phyloP scores from a whole-genome alignment of 1,140 invertebrate species.

The Acromyrmex charruanus region DNA sequence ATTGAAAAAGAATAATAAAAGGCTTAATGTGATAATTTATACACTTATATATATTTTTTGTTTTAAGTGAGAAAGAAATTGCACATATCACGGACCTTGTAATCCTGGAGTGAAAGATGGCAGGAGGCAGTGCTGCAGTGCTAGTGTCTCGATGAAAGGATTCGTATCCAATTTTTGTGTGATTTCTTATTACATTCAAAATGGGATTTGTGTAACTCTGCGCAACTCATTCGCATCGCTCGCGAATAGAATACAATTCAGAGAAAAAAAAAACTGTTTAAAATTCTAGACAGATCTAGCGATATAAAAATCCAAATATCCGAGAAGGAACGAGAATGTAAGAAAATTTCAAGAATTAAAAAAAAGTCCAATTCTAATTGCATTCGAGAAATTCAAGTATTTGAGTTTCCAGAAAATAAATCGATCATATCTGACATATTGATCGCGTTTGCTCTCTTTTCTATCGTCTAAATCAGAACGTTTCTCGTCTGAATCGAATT shows the following conservation, averaged over 20 bases:
- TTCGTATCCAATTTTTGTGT: conserved; percentile 12
- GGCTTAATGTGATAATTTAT: background rate
- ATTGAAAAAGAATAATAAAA: background rate
- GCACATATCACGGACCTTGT: conserved; percentile 17
- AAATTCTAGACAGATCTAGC: background rate
- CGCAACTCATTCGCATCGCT: conserved; percentile 40
- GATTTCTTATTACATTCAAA: conserved; percentile 4
- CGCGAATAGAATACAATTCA: background rate
- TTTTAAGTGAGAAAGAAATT: background rate
- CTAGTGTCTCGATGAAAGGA: conserved; percentile 60
- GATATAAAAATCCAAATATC: background rate
- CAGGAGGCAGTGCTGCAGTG: conserved; percentile 80
- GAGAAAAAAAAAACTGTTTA: background rate
- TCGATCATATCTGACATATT: background rate
- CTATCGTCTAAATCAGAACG: background rate
- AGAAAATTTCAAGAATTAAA: background rate
- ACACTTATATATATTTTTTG: background rate
- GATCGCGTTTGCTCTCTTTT: background rate
- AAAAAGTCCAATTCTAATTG: background rate
- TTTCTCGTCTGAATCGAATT: conserved; percentile 75
- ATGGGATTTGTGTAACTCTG: conserved; percentile 48
- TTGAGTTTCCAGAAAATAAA: background rate
- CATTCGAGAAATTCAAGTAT: background rate
- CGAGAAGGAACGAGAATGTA: background rate
- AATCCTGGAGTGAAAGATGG: conserved; percentile 59